Evolutionary conservation across 1,140 invertebrate genomes (phyloP).

Genomic region (Drosophila kohkoa): DNA sequence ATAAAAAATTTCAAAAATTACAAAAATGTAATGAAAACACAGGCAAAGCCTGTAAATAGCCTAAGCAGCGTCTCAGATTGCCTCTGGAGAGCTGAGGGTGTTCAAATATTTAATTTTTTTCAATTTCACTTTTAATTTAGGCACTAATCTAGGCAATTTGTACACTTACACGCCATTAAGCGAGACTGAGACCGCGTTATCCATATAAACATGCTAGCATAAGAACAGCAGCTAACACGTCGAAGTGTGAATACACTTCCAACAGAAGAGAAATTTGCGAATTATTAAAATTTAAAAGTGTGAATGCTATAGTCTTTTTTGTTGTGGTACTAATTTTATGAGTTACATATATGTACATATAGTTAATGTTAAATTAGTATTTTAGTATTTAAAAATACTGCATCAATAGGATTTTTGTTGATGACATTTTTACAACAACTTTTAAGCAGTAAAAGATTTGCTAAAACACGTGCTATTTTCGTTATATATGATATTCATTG

Average conservation of each 20-base stretch:
- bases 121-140: constrained; percentile 81
- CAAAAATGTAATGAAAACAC: constrained; percentile 31
- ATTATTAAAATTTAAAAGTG: too few species aligned
- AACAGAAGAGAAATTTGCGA: neutral
- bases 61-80: constrained; percentile 27
- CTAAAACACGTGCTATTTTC: too few species aligned
- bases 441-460: too few species aligned
- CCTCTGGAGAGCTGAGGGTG: constrained; percentile 22
- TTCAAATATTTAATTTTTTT: constrained; percentile 82
- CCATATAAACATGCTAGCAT: constrained; percentile 10
- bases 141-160: constrained; percentile 83
- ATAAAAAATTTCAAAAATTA: constrained; percentile 26
- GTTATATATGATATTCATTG: too few species aligned
- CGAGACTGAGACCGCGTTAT: constrained; percentile 47
- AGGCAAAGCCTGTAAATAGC: constrained; percentile 7
- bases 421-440: too few species aligned
- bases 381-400: too few species aligned
- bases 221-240: constrained; percentile 7
- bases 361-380: too few species aligned
- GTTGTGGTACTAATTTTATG: too few species aligned
- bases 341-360: too few species aligned
- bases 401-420: too few species aligned
- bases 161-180: constrained; percentile 79
- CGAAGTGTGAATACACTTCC: constrained; percentile 24
- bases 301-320: too few species aligned